Evolutionary conservation across 2,797 vertebrate genomes (phyloP), one percentile per base, ranked within the genome.

Genomic region (Sebastiscus tertius): DNA sequence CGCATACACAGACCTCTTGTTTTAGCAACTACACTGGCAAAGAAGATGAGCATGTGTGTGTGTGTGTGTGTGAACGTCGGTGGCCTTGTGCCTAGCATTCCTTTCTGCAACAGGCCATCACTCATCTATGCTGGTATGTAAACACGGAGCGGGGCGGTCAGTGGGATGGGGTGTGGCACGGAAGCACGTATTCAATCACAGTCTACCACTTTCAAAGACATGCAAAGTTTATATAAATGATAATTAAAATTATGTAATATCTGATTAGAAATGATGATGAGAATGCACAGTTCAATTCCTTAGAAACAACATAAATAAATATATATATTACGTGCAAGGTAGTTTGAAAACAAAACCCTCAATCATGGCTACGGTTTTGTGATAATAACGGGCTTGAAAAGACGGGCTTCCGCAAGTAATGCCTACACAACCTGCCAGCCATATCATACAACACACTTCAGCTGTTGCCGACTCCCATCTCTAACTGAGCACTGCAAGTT

Each of bases 41-140:
- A 65, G 77, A 80, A 39, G 72, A 87, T 52, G 80, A 85, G 75
- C n/a, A 24, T 58, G 66, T 49, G 39, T 42, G 39, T 29, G 24
- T 24, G 24, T 34, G 39, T 42, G 27, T 29, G 71, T 81, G 27
- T 64, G 77, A 70, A 84, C 55, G 39, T 83, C 78, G 72, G 75
- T 75, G 83, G 85, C 78, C 80, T 87, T 86, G 89, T 91, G 89
- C 85, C 77, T 27, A 26, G 54, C 90, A 94, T 94, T 95, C 92
- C 92, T 85, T 65, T 67, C 84, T 83, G 69, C 72, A 83, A 89
- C 83, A 87, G 84, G 87, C 88, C 88, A 92, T 95, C 90, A 88
- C 34, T 87, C 88, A 87, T 92, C 77, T 80, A 70, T 85, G 72
- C 83, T 90, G 93, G 92, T 91, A 90, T 95, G 93, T 94, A 94